Percentiles rank a stretch among this genome's conserved stretches.
These are phyloP conservation scores for zebrafish (Danio rerio) DNA, from an alignment of 2,113 vertebrate species.

Conservation along the genomic window GRCz12tu NC_133189.1:36866501-36867000, in stretches of 20 bases:
- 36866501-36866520: conserved; percentile 37
- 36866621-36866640: conserved; percentile 2
- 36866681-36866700: conserved; percentile 7
- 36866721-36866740: neutral
- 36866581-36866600: too few relatives aligned
- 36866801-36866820: conserved; percentile 46
- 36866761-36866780: conserved; percentile 25
- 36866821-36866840: conserved; percentile 32
- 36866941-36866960: conserved; percentile 11
- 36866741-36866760: conserved; percentile 6
- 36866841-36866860: conserved; percentile 45
- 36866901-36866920: conserved; percentile 40
- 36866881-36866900: conserved; percentile 56
- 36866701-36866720: neutral
- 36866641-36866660: neutral
- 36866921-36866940: conserved; percentile 35
- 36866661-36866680: neutral
- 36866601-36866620: conserved; percentile 5
- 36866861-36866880: conserved; percentile 56
- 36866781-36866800: conserved; percentile 21
- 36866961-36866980: conserved; percentile 25
- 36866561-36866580: conserved; percentile 21
- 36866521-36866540: conserved; percentile 49
- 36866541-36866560: conserved; percentile 40
- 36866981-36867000: conserved; percentile 27